phyloP scores from a whole-genome alignment of 2,113 vertebrate genomes.

The Dendropsophus ebraccatus region DNA sequence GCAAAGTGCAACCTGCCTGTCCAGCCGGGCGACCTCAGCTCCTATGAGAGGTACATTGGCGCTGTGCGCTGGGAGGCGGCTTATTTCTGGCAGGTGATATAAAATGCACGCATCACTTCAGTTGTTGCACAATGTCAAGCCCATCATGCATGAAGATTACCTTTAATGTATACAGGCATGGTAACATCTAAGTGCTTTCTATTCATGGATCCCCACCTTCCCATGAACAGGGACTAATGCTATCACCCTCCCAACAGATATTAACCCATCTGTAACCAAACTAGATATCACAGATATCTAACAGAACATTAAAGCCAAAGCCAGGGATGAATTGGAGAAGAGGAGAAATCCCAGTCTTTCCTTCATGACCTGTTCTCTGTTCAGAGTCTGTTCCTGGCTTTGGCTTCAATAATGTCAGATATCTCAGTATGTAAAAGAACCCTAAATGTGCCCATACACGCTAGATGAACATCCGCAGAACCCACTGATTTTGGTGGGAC shows the following conservation, averaged over 20 bases:
- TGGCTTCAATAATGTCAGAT: too few relatives aligned
- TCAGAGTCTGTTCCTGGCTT: too few relatives aligned
- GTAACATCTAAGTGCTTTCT: constrained; percentile 35
- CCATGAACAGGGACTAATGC: background rate
- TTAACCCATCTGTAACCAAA: background rate
- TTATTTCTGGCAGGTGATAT: constrained; percentile 29
- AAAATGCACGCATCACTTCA: constrained; percentile 14
- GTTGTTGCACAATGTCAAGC: background rate
- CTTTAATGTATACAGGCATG: constrained; percentile 38
- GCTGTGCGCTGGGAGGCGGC: background rate
- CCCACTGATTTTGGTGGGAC: too few relatives aligned
- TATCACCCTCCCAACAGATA: background rate
- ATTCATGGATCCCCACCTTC: constrained; percentile 2
- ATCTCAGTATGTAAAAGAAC: too few relatives aligned
- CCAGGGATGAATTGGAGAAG: too few relatives aligned
- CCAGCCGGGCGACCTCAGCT: background rate
- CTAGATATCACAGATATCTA: too few relatives aligned
- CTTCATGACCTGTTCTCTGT: too few relatives aligned
- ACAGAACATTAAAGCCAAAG: too few relatives aligned
- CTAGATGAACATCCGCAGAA: too few relatives aligned
- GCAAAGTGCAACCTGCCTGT: background rate
- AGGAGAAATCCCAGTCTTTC: too few relatives aligned
- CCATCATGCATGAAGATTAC: constrained; percentile 37
- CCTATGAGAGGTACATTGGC: background rate
- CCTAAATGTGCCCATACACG: too few relatives aligned